Conservation (phyloP, 1,140 invertebrate genomes). For the Ceratitis capitata region DNA sequence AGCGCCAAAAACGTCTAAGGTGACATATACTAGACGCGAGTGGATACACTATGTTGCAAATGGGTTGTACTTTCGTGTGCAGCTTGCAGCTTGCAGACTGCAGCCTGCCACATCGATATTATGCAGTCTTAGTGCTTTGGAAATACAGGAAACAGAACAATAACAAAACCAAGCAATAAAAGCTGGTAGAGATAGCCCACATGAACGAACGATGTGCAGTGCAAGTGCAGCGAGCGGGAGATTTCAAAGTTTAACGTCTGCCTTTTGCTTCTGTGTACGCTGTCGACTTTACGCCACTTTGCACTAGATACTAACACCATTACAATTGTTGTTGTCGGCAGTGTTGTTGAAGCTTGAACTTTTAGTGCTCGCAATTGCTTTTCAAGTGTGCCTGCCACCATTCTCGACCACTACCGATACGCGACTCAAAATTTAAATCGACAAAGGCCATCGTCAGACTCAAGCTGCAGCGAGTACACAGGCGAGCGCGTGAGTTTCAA, state of each 20-base stretch:
- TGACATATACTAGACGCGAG: conserved; percentile 60
- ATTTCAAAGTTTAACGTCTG: too few relatives aligned
- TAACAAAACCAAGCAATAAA: too few relatives aligned
- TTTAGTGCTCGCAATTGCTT: conserved; percentile 42
- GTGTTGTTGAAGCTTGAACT: neutral
- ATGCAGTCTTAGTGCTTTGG: neutral
- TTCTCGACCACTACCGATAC: conserved; percentile 45
- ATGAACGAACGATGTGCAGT: neutral
- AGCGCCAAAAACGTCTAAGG: conserved; percentile 59
- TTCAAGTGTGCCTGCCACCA: neutral
- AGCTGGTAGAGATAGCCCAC: too few relatives aligned
- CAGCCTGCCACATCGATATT: neutral
- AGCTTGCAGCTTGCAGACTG: neutral
- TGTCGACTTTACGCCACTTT: neutral
- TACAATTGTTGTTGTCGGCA: neutral
- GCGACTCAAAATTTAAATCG: conserved; percentile 23
- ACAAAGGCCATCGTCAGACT: neutral
- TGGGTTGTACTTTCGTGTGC: neutral
- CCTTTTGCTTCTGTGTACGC: too few relatives aligned
- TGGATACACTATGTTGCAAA: neutral
- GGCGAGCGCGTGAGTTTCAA: neutral
- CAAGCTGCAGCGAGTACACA: neutral
- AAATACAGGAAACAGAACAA: too few relatives aligned
- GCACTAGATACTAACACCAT: neutral
- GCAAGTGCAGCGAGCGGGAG: neutral